Percentiles rank a stretch among this genome's conserved stretches.
Evolutionary conservation across 2,113 vertebrate species (phyloP).

Genomic region (chimpanzee (Pan troglodytes)): DNA sequence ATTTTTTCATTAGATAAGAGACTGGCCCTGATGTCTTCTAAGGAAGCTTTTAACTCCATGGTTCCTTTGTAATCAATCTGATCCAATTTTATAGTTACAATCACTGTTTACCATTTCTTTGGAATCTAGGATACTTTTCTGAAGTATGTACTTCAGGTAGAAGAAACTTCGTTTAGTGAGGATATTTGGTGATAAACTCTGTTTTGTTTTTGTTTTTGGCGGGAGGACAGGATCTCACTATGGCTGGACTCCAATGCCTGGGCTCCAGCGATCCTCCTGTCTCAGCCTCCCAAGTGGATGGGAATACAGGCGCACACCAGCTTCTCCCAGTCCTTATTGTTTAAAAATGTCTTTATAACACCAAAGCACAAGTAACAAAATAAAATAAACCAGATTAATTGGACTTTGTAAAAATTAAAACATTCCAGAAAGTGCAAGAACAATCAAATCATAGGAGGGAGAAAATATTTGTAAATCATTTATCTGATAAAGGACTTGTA

Average conservation of each 20-base stretch:
- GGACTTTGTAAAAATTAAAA: conserved; percentile 29
- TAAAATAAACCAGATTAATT: background rate
- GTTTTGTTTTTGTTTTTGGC: background rate
- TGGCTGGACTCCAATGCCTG: background rate
- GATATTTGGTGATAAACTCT: background rate
- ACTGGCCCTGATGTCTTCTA: background rate
- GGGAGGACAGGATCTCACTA: background rate
- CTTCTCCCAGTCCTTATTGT: background rate
- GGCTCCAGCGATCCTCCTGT: background rate
- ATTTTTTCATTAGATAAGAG: background rate
- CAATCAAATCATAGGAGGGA: background rate
- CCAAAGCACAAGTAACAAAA: conserved; percentile 31
- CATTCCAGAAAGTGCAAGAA: background rate
- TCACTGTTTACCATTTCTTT: conserved; percentile 9
- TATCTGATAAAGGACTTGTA: background rate
- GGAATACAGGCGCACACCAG: background rate
- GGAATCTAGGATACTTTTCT: conserved; percentile 21
- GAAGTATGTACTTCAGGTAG: conserved; percentile 13
- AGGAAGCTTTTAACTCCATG: background rate
- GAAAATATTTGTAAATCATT: conserved; percentile 17
- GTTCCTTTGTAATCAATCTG: background rate
- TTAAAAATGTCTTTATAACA: background rate
- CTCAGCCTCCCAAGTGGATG: background rate
- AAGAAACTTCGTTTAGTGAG: conserved; percentile 23
- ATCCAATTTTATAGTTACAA: conserved; percentile 15